Base-by-base conservation (phyloP, 1,140 invertebrate species). In the Hermetia illucens region DNA sequence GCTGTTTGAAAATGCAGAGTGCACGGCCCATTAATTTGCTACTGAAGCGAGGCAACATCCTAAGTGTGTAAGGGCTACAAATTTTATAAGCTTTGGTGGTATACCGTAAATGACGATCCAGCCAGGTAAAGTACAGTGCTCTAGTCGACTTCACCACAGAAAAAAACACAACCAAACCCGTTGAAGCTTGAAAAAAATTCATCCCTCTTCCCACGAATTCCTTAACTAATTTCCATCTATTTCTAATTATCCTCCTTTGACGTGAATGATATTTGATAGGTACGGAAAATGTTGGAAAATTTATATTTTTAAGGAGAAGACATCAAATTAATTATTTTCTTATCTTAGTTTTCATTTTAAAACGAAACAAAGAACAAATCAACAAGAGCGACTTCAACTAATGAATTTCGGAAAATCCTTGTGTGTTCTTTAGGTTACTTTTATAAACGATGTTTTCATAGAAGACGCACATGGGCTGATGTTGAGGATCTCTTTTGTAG, bases 91-190 rank as follows among this genome's bases (percentile, higher is more conserved):
- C n/a, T n/a, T n/a, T 27, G 24, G 24, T 27, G 24, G 24, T 27
- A 27, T 27, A 27, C 24, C 24, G 24, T 27, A 9, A 27, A 27
- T 9, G 24, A 27, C 8, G 13, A 27, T 27, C 8, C 13, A 27
- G 24, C 12, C 32, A 34, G 32, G 32, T 34, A 34, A 34, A 34
- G 32, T 34, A 34, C 32, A 34, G 32, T 34, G 32, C 32, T 34
- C 17, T 17, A 34, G 16, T 13, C n/a, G n/a, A n/a, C n/a, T n/a
- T n/a, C n/a, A 15, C 16, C 16, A 29, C 27, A 29, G 16, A 29
- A 29, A n/a, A n/a, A n/a, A n/a, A n/a, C 27, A 29, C n/a, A 4
- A 29, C 16, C 27, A 29, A 15, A 29, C n/a, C n/a, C n/a, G n/a
- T n/a, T n/a, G n/a, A n/a, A n/a, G n/a, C n/a, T n/a, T n/a, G n/a